A percentile compares a stretch with the other conserved stretches of the same genome.
These are phyloP conservation scores for Pseudochaenichthys georgianus DNA, from an alignment of 2,797 vertebrate genomes.

Conservation along the genomic window DNA sequence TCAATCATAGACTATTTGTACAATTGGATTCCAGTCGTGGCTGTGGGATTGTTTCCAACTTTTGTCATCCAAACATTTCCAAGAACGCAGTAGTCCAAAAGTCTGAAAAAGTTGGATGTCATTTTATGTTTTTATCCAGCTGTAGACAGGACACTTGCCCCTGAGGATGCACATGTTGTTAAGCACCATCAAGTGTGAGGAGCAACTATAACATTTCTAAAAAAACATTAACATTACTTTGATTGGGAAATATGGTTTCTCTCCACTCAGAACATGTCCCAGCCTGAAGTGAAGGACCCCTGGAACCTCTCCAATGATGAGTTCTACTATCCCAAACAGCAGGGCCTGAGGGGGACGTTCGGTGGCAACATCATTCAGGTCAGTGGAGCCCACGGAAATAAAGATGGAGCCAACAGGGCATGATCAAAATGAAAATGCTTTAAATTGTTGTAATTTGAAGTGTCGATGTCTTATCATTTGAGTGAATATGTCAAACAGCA, in stretches of 20 bases:
- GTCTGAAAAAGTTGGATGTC: too few relatives aligned
- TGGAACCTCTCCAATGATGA: constrained; percentile 99
- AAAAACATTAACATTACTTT: background rate
- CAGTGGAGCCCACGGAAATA: background rate
- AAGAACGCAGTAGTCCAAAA: too few relatives aligned
- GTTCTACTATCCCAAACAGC: constrained; percentile 99
- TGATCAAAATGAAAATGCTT: background rate
- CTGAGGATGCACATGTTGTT: background rate
- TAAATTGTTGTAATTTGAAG: background rate
- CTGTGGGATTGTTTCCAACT: too few relatives aligned
- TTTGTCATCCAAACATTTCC: too few relatives aligned
- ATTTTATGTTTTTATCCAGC: too few relatives aligned
- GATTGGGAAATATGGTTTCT: background rate
- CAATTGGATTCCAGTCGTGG: too few relatives aligned
- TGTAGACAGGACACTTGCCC: background rate
- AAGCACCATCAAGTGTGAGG: background rate
- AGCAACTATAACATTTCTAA: background rate
- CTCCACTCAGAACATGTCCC: constrained; percentile 94
- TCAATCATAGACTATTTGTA: too few relatives aligned
- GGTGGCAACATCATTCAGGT: constrained; percentile 99
- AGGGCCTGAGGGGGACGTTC: constrained; percentile 96
- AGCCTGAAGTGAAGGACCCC: constrained; percentile 97
- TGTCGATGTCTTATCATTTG: background rate
- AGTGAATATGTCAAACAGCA: constrained; percentile 83
- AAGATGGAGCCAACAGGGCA: background rate